Percentiles rank a stretch among this genome's conserved stretches.
These are phyloP conservation scores for Taphrorychus bicolor DNA, from an alignment of 2,888 invertebrate genomes.

Conservation along the genomic window DNA sequence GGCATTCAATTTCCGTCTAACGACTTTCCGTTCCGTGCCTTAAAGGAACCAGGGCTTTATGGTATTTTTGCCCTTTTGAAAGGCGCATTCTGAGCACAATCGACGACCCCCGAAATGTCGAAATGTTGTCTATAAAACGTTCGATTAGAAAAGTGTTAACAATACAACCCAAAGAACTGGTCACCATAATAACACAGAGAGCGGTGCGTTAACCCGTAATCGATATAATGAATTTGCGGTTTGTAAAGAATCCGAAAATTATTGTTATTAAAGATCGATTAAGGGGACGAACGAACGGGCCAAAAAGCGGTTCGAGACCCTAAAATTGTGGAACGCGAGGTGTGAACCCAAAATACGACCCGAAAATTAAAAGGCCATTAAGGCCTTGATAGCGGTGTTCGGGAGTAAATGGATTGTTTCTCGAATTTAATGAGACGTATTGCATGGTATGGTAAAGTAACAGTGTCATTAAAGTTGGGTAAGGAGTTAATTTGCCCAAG, in stretches of 20 bases:
- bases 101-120: too few species aligned
- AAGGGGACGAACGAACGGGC: constrained; percentile 15
- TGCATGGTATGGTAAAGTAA: constrained; percentile 16
- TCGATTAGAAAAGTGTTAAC: too few species aligned
- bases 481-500: constrained; percentile 3
- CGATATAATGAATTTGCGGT: constrained; percentile 30
- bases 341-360: constrained; percentile 33
- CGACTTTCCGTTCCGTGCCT: constrained; percentile 22
- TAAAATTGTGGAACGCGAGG: constrained; percentile 26
- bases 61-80: constrained; percentile 23
- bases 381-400: constrained; percentile 18
- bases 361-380: constrained; percentile 33
- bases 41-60: constrained; percentile 23
- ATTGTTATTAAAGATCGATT: constrained; percentile 38
- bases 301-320: constrained; percentile 21
- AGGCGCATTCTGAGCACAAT: not conserved
- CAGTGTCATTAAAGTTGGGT: constrained; percentile 20
- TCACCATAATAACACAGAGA: too few species aligned
- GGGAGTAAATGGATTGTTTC: constrained; percentile 19
- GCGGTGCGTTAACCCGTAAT: constrained; percentile 10
- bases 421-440: constrained; percentile 9
- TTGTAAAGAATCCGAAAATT: constrained; percentile 30
- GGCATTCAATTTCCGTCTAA: constrained; percentile 37
- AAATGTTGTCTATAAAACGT: not conserved
- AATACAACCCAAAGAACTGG: too few species aligned